Evolutionary conservation across 2,797 vertebrate genomes (phyloP).

Genomic region (Graptemys geographica): DNA sequence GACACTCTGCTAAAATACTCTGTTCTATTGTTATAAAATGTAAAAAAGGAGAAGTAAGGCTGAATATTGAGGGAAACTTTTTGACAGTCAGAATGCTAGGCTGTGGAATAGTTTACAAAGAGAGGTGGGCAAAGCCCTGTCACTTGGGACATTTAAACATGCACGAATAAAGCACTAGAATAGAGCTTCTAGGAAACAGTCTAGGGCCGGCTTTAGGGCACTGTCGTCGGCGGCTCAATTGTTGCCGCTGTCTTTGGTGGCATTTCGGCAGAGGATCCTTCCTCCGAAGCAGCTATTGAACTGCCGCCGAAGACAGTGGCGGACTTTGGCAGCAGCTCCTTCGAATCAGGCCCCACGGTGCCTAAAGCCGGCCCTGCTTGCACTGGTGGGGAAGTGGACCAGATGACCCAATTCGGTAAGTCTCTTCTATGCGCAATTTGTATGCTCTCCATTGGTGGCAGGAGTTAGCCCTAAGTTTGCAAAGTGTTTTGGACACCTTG

Average conservation of each 20-base stretch:
- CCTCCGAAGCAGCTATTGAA: no score
- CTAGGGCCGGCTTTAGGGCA: neutral
- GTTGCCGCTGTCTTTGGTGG: no score
- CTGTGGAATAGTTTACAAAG: neutral
- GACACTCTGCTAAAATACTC: constrained; percentile 3
- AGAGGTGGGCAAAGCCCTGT: neutral
- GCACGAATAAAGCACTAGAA: constrained; percentile 16
- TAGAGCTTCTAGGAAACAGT: neutral
- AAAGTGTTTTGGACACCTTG: neutral
- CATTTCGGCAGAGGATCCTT: no score
- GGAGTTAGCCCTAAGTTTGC: accelerated
- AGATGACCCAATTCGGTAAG: neutral
- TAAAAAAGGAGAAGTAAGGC: constrained; percentile 21
- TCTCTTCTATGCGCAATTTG: neutral
- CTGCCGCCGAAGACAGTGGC: no score
- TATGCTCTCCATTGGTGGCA: accelerated
- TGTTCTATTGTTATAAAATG: constrained; percentile 23
- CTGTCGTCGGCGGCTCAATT: no score
- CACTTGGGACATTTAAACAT: constrained; percentile 16
- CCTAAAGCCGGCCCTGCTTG: neutral
- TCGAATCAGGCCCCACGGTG: no score
- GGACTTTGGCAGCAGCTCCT: no score
- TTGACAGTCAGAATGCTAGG: neutral
- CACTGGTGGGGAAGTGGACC: neutral
- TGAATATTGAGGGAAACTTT: constrained; percentile 5